These are phyloP conservation scores for Poeciliopsis turrubarensis DNA, from an alignment of 2,113 vertebrate genomes.

Conservation along the genomic window DNA sequence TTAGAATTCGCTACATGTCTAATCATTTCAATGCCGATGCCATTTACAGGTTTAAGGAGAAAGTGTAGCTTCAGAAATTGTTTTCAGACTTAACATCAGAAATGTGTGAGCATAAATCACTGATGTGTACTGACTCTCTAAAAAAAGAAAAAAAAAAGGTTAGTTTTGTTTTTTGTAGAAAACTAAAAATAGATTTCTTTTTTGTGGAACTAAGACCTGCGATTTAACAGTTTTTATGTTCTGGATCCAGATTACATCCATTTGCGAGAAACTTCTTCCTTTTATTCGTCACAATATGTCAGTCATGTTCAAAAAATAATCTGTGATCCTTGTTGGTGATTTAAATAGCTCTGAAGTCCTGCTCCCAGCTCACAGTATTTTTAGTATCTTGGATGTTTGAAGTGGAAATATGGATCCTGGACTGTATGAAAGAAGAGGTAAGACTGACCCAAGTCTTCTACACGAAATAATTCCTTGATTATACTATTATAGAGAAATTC, in stretches of 20 bases:
- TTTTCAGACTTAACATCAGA: background rate
- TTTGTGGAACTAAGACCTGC: background rate
- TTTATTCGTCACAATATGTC: background rate
- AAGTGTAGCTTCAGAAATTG: background rate
- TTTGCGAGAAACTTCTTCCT: background rate
- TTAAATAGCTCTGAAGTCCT: background rate
- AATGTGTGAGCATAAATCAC: background rate
- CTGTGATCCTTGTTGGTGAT: background rate
- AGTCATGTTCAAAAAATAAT: background rate
- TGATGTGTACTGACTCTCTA: background rate
- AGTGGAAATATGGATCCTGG: background rate
- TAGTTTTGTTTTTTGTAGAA: background rate
- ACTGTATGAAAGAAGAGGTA: too few species aligned
- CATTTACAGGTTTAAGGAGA: background rate
- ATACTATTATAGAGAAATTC: background rate
- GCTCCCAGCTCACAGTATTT: background rate
- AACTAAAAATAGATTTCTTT: background rate
- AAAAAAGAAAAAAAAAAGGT: too few species aligned
- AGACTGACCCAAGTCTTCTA: background rate
- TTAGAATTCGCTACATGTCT: background rate
- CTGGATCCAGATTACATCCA: background rate
- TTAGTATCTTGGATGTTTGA: background rate
- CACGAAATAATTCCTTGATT: background rate
- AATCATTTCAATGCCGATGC: background rate
- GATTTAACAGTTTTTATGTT: background rate